Evolutionary conservation across 1,140 invertebrate species (phyloP).

Genomic region (Steinernema khuongi): DNA sequence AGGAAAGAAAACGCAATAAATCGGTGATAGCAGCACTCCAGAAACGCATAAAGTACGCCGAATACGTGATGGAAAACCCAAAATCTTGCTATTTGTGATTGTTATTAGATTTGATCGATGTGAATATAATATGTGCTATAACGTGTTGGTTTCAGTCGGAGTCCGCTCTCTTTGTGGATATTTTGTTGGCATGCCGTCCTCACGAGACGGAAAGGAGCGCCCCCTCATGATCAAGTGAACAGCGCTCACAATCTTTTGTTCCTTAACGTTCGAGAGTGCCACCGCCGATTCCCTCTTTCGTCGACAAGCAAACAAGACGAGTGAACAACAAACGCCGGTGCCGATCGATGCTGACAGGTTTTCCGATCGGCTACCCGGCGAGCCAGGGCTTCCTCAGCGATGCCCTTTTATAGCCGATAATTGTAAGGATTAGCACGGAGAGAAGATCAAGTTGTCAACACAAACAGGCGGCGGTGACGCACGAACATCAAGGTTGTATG

Average conservation of each 20-base stretch:
- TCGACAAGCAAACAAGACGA: background rate
- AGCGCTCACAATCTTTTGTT: background rate
- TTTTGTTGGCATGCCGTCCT: too few relatives aligned
- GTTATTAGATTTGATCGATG: background rate
- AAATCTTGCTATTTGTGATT: too few relatives aligned
- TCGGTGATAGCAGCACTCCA: background rate
- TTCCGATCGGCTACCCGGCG: background rate
- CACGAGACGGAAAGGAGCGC: too few relatives aligned
- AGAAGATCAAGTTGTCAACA: background rate
- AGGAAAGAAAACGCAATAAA: background rate
- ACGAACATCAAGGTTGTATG: background rate
- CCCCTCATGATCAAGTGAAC: too few relatives aligned
- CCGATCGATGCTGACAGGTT: background rate
- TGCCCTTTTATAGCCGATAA: background rate
- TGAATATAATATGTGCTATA: background rate
- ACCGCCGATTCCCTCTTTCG: background rate
- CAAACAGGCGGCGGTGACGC: background rate
- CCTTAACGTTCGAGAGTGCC: slow-evolving; percentile 10
- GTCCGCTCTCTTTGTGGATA: background rate
- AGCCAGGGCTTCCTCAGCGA: background rate
- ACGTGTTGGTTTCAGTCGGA: background rate
- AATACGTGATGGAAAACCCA: background rate
- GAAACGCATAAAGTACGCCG: background rate
- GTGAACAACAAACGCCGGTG: background rate
- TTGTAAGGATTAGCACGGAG: background rate